These are phyloP conservation scores for Encarsia formosa DNA, from an alignment of 2,888 invertebrate species.

Conservation along the genomic window DNA sequence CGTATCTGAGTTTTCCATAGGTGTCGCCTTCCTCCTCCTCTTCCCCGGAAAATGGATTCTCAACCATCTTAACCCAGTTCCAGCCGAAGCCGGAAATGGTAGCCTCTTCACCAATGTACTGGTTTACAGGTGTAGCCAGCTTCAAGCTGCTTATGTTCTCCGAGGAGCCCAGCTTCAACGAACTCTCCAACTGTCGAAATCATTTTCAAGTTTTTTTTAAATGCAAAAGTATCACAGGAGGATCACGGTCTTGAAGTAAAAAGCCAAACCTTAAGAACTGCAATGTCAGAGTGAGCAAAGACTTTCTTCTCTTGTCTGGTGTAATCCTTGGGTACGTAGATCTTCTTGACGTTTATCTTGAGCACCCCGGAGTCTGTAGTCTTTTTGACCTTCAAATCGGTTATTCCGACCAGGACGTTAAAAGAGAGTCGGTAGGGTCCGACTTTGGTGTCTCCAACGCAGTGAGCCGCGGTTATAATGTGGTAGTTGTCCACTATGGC, in stretches of 20 bases:
- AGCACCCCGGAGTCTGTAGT: no score
- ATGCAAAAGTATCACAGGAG: no score
- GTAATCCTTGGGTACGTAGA: neutral
- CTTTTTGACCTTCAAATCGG: neutral
- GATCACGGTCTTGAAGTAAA: no score
- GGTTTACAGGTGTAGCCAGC: neutral
- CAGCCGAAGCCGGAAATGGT: constrained; percentile 1
- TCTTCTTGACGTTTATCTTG: constrained; percentile 1
- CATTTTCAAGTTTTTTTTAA: no score
- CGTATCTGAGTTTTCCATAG: neutral
- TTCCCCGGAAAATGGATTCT: neutral
- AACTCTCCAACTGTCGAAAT: neutral
- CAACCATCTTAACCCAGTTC: neutral
- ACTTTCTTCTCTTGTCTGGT: no score
- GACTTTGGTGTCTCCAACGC: neutral
- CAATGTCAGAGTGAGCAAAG: neutral
- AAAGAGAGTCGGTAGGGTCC: neutral
- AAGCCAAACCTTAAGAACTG: constrained; percentile 15
- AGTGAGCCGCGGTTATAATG: constrained; percentile 11
- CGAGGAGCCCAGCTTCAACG: neutral
- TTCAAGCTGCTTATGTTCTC: neutral
- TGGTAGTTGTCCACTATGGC: neutral
- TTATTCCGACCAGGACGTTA: constrained; percentile 3
- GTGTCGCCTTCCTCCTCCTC: neutral
- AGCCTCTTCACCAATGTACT: neutral